Conservation (phyloP, 2,888 invertebrate species). For the Pollenia griseotomentosa region DNA sequence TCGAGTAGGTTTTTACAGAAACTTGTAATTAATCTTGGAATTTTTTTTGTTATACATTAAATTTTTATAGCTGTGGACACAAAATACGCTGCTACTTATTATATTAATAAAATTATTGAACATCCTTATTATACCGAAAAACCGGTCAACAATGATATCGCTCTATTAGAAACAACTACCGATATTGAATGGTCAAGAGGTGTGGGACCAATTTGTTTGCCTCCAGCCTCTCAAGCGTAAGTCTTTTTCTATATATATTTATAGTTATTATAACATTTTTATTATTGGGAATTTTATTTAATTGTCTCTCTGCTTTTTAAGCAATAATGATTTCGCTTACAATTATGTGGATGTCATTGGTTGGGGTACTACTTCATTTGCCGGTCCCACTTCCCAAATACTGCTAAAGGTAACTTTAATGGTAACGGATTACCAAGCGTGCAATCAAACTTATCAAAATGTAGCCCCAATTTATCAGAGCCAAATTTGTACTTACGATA, state of each 20-base stretch:
- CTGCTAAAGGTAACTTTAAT: slow-evolving; percentile 85
- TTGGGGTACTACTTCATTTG: slow-evolving; percentile 85
- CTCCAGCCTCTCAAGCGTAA: slow-evolving; percentile 78
- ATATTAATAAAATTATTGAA: slow-evolving; percentile 76
- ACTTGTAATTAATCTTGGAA: too few relatives aligned
- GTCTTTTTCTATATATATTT: slow-evolving; percentile 38
- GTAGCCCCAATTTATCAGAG: slow-evolving; percentile 64
- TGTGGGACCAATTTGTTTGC: slow-evolving; percentile 87
- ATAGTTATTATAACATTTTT: not conserved
- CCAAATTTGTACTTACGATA: slow-evolving; percentile 80
- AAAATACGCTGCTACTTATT: slow-evolving; percentile 78
- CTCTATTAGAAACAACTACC: slow-evolving; percentile 83
- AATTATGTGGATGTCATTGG: slow-evolving; percentile 79
- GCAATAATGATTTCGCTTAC: slow-evolving; percentile 75
- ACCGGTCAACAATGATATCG: slow-evolving; percentile 85
- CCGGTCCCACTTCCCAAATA: slow-evolving; percentile 83
- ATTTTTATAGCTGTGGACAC: slow-evolving; percentile 52
- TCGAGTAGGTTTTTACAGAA: not conserved
- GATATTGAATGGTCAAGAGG: slow-evolving; percentile 84
- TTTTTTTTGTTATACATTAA: too few relatives aligned
- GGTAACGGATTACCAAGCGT: slow-evolving; percentile 75
- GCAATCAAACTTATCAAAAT: slow-evolving; percentile 73
- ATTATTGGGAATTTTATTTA: not conserved
- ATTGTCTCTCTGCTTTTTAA: not conserved
- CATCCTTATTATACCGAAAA: slow-evolving; percentile 76